phyloP scores from a whole-genome alignment of 2,113 vertebrate genomes.

The Xenopus borealis region DNA sequence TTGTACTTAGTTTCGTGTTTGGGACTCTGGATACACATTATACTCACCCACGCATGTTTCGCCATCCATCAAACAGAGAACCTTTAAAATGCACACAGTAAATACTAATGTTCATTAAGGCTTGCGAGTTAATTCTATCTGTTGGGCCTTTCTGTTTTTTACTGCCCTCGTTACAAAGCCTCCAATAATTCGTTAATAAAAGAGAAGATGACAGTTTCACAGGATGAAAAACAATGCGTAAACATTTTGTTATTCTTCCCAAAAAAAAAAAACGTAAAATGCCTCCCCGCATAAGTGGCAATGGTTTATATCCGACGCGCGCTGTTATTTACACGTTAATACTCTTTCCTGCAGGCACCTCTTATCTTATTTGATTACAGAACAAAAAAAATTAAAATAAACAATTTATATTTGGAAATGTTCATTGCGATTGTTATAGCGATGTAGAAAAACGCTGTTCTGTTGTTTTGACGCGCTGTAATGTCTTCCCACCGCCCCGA shows the following conservation, averaged over 20 bases:
- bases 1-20: neutral
- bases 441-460: neutral
- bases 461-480: neutral
- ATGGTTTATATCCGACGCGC: neutral
- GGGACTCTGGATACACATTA: neutral
- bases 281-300: neutral
- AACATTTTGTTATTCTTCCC: neutral
- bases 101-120: neutral
- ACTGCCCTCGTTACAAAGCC: too few species aligned
- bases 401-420: constrained; percentile 6
- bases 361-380: constrained; percentile 23
- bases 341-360: neutral
- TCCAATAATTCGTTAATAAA: constrained; percentile 1
- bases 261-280: neutral
- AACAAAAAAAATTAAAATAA: neutral
- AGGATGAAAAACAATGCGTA: neutral
- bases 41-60: neutral
- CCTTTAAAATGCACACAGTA: neutral
- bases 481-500: neutral
- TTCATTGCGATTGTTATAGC: neutral
- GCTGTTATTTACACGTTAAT: constrained; percentile 22
- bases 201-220: neutral
- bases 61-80: neutral
- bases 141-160: neutral
- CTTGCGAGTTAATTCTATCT: neutral